Base-by-base conservation (phyloP, 2,888 invertebrate species). In the Tenthredo notha region DNA sequence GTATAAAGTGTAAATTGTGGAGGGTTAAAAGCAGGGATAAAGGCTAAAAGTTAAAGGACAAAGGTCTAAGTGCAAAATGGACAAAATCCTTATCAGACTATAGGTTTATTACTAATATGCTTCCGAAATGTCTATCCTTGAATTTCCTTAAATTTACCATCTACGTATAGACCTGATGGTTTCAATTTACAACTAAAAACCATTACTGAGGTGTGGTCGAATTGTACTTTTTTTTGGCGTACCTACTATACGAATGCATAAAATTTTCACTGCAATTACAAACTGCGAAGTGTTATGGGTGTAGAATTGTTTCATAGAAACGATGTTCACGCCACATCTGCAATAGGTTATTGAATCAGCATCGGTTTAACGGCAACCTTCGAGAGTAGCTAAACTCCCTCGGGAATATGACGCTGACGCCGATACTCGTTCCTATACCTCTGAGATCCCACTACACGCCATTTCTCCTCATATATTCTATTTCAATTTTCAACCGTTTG, bases 261-360 rank as follows among this genome's bases (percentile, higher is more conserved):
- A 21, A 21, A 74, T 74, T 74, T 74, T 25, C 2, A 10, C 9
- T 25, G 72, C 21, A 43, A 43, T 43, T 18, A 9, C 1, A 18
- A 43, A 12, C 9, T 6, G 50, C 5, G 7, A 40, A 72, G 72
- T 72, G 40, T 40, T n/a, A 7, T 21, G n/a, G 7, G 3, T 40
- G 10, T 78, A 33, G 21, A 80, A 80, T 33, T 80, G 15, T 61
- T 80, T 61, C n/a, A 40, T 80, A 37, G 21, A 12, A 61, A 80
- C 37, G 58, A 80, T 61, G 83, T 72, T 84, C 50, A 37, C 50
- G 70, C 83, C 54, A 67, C 78, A 29, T 84, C 67, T 77, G 47
- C 50, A 72, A 70, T 67, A 87, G 86, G 82, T 88, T 86, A 89
- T 89, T 86, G 86, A 88, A 88, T 89, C 88, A 87, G 87, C 87